Evolutionary conservation across 1,140 invertebrate genomes (phyloP).

Genomic region (Pristionchus pacificus): DNA sequence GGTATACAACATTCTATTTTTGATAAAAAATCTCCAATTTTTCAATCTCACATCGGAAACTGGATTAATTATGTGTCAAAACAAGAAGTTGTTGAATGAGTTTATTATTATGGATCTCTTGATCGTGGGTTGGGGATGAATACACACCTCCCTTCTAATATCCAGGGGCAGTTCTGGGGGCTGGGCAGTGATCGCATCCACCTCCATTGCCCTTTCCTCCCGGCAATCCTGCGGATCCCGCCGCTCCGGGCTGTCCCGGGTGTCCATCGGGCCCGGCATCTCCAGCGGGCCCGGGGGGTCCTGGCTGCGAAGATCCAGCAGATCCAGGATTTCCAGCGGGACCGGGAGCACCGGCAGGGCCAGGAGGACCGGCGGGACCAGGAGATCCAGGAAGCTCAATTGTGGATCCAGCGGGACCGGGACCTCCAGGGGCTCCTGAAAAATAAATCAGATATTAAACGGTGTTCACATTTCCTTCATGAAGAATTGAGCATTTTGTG

Average conservation of each 20-base stretch:
- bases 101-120: no score
- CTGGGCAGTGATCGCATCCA: conserved; percentile 3
- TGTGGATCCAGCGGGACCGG: no score
- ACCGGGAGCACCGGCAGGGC: no score
- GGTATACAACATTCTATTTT: no score
- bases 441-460: neutral
- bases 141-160: neutral
- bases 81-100: no score
- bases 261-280: neutral
- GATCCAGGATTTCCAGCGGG: no score
- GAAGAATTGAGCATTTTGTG: no score
- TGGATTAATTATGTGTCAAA: no score
- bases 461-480: neutral
- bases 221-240: neutral
- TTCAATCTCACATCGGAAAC: no score
- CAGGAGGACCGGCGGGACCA: conserved; percentile 1
- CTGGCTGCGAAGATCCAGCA: neutral
- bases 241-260: neutral
- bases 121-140: neutral
- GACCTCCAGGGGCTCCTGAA: conserved; percentile 4
- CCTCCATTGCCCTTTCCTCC: neutral
- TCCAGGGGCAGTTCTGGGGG: no score
- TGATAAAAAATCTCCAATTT: no score
- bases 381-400: neutral
- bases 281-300: conserved; percentile 5